Base-by-base conservation (phyloP, 2,113 vertebrate species). In the Microcebus tavaratra region DNA sequence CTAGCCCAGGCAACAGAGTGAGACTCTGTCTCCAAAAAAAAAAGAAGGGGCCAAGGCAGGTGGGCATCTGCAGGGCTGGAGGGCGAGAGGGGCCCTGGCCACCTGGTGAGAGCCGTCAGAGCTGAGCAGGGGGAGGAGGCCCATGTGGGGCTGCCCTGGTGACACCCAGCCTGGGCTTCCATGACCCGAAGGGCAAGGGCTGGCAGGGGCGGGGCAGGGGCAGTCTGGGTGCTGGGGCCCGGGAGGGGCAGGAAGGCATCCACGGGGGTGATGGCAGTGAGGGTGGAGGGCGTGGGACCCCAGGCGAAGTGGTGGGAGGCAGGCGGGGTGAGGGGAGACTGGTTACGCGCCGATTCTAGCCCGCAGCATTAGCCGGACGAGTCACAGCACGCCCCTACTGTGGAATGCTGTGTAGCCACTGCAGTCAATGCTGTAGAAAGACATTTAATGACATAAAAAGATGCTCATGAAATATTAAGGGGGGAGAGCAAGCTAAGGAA, bases 41-140 rank as follows among this genome's bases (percentile, higher is more conserved):
- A 45, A 45, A 45, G 45, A 45, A 45, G 8, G 45, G 45, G 45
- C 45, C 45, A 45, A 45, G 45, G 45, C 45, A 45, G 45, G 45
- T 45, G 29, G 23, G 45, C 14, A 36, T 13, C 50, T 36, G 57
- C 55, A 73, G 34, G 17, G 34, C 34, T 5, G 25, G 34, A 14
- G 39, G 4, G 2, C 11, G 5, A 10, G 12, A 63, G 39, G 15
- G 17, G 25, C 61, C 25, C 0, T 6, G 21, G 67, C 39, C 21
- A 20, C 39, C 0, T 9, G 11, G 55, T 23, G 0, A 1, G 15
- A 2, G 29, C 31, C 0, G 29, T 39, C 89, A n/a, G 36, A 25
- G 59, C 59, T 25, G 59, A 61, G 59, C 59, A 29, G 50, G 14
- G 27, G 2, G 61, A 67, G 17, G 25, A 17, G 12, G 45, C 0